Evolutionary conservation across 2,888 invertebrate species (phyloP), one percentile per base, ranked within the genome.

Genomic region (Onthophagus sagittarius): DNA sequence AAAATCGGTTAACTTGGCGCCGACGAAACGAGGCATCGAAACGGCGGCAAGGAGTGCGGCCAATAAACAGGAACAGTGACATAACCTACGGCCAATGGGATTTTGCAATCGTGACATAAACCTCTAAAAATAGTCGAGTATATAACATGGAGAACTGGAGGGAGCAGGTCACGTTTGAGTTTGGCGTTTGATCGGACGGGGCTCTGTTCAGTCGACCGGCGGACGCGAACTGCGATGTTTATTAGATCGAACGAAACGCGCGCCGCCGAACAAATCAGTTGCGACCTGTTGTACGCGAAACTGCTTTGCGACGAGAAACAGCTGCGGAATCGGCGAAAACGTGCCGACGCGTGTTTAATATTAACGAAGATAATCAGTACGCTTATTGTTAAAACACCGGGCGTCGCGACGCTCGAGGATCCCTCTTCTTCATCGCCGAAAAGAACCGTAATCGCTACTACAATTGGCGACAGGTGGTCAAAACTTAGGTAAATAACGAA

Each of bases 101-200:
- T 2, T 4, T 62, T 65, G 32, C 32, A 13, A 69, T 78, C 76
- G 77, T 85, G 84, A 84, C 83, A 83, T 84, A 82, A 84, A 78
- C 78, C 76, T 79, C 81, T 84, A 84, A 84, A 84, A 83, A 83
- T 83, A 83, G 81, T 80, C 39, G 74, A 79, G 79, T 81, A 83
- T 82, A 83, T 83, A 83, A 82, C 77, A 79, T 80, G 81, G 79
- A 79, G 79, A 80, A 81, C 81, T 80, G 79, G 81, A 80, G 81
- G 81, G 82, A 79, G 82, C 81, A 81, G 81, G 80, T 81, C 79
- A 81, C 81, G 82, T 83, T 84, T 82, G 83, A 84, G 84, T 84
- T 82, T 81, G 81, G 83, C 82, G 80, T 79, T 79, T 82, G 82
- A 82, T 81, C 81, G 23, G 23, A 23, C 81, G 79, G 78, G 77